phyloP scores from a whole-genome alignment of 2,888 invertebrate species.

The Diarsia brunnea region DNA sequence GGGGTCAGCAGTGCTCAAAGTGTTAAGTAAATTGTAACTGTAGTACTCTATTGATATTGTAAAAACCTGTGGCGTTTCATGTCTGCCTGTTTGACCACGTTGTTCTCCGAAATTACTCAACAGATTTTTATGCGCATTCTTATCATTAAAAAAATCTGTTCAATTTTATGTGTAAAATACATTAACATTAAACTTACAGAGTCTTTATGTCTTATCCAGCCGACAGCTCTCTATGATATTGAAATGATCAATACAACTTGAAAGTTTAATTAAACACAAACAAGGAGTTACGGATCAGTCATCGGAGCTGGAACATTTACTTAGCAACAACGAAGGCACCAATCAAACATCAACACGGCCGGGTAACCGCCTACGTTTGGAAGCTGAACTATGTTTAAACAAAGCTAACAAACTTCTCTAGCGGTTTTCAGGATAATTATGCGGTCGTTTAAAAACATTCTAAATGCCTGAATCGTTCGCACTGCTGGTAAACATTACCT shows the following conservation, averaged over 20 bases:
- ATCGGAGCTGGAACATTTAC: constrained; percentile 8
- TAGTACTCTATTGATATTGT: no score
- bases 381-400: constrained; percentile 1
- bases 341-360: neutral
- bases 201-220: neutral
- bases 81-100: neutral
- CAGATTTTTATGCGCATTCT: neutral
- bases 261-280: constrained; percentile 3
- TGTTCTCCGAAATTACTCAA: neutral
- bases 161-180: neutral
- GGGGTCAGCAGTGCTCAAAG: neutral
- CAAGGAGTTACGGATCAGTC: neutral
- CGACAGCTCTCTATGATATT: neutral
- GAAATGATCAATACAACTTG: neutral
- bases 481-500: neutral
- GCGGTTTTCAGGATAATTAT: neutral
- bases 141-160: neutral
- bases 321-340: neutral
- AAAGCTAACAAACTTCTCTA: neutral
- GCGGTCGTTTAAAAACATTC: constrained; percentile 1
- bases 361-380: neutral
- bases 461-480: constrained; percentile 71
- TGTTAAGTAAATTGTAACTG: neutral
- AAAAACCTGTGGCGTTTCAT: neutral
- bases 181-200: no score